These are phyloP conservation scores for Scotopteryx bipunctaria DNA, from an alignment of 2,888 invertebrate genomes.

Conservation along the genomic window DNA sequence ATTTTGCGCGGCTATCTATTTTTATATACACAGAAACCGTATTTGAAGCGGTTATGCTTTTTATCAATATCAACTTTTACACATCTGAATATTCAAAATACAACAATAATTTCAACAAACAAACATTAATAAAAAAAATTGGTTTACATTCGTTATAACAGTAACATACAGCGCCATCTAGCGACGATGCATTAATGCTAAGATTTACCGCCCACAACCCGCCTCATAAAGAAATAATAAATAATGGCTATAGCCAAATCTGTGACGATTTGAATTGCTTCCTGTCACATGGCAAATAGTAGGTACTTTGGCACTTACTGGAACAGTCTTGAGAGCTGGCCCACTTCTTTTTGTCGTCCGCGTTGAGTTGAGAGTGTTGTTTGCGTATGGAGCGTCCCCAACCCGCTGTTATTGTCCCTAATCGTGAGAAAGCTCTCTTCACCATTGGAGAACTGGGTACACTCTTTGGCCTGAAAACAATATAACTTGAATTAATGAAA, in stretches of 20 bases:
- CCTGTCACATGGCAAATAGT: too few relatives aligned
- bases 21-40: too few relatives aligned
- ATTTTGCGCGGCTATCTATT: not conserved
- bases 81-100: too few relatives aligned
- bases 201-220: not conserved
- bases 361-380: slow-evolving; percentile 90
- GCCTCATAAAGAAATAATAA: not conserved
- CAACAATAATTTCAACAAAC: too few relatives aligned
- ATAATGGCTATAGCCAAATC: too few relatives aligned
- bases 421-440: slow-evolving; percentile 94
- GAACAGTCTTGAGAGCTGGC: slow-evolving; percentile 96
- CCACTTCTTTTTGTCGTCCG: slow-evolving; percentile 96
- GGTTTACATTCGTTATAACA: too few relatives aligned
- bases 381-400: slow-evolving; percentile 95
- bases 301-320: slow-evolving; percentile 83
- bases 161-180: slow-evolving; percentile 2
- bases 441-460: slow-evolving; percentile 97
- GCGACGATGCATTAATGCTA: not conserved
- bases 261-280: too few relatives aligned
- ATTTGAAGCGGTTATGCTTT: too few relatives aligned
- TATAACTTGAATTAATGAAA: too few relatives aligned
- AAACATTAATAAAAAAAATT: too few relatives aligned
- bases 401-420: slow-evolving; percentile 94
- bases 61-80: too few relatives aligned
- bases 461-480: slow-evolving; percentile 93